Percentiles rank a stretch among this genome's conserved stretches.
These are phyloP conservation scores for Poecilus cupreus DNA, from an alignment of 2,888 invertebrate genomes.

Conservation along the genomic window DNA sequence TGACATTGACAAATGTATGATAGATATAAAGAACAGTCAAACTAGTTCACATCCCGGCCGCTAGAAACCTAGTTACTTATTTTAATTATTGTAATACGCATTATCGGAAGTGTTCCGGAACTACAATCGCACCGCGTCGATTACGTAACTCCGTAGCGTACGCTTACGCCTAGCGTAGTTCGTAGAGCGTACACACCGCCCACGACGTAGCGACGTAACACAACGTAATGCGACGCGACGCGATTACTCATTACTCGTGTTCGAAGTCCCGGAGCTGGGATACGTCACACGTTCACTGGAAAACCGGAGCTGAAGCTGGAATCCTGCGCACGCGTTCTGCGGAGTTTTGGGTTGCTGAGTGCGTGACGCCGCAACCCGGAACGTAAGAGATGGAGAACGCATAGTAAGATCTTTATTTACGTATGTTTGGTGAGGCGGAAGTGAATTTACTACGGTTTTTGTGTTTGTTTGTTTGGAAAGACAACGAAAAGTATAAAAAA, in stretches of 20 bases:
- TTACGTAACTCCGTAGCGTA: neutral
- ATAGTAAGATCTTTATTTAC: too few relatives aligned
- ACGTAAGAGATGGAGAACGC: too few relatives aligned
- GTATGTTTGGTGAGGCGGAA: neutral
- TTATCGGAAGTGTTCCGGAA: neutral
- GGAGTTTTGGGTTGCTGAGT: neutral
- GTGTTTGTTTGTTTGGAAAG: too few relatives aligned
- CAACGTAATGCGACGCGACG: neutral
- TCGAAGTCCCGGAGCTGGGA: neutral
- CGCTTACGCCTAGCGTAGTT: too few relatives aligned
- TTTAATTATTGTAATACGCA: too few relatives aligned
- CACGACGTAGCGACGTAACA: neutral
- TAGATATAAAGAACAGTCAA: too few relatives aligned
- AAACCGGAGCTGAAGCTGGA: neutral
- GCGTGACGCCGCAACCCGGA: too few relatives aligned
- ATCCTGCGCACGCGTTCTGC: neutral
- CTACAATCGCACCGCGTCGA: neutral
- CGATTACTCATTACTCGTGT: conserved; percentile 7
- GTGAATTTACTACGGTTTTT: too few relatives aligned
- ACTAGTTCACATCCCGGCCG: too few relatives aligned
- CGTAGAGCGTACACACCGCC: conserved; percentile 2
- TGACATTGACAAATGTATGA: too few relatives aligned
- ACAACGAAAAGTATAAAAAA: too few relatives aligned
- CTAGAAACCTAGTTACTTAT: too few relatives aligned
- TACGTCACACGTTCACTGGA: neutral